A percentile compares a stretch with the other conserved stretches of the same genome.
These are phyloP conservation scores for Conchocele bisecta DNA, from an alignment of 2,888 invertebrate species.

Conservation along the genomic window DNA sequence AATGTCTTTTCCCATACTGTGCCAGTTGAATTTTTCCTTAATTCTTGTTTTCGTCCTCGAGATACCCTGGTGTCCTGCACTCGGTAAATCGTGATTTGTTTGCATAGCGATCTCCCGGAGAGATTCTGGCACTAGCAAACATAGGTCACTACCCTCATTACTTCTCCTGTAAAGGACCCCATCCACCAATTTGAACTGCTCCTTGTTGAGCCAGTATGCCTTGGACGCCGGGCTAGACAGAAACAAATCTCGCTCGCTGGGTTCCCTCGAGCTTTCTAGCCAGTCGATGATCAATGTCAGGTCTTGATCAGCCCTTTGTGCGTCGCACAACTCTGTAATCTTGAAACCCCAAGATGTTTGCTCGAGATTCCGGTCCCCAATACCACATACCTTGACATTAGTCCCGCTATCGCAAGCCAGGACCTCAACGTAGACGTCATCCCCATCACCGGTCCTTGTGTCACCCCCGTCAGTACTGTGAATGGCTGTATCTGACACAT, in stretches of 20 bases:
- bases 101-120: background rate
- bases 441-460: no score
- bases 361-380: no score
- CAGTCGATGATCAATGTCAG: background rate
- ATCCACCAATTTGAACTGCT: constrained; percentile 2
- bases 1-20: background rate
- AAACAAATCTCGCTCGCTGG: background rate
- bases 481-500: no score
- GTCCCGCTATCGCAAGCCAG: no score
- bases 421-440: no score
- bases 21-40: constrained; percentile 6
- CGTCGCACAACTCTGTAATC: background rate
- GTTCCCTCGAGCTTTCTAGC: background rate
- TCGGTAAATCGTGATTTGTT: background rate
- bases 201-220: background rate
- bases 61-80: constrained; percentile 2
- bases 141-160: background rate
- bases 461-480: no score
- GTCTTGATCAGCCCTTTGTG: background rate
- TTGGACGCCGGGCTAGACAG: background rate
- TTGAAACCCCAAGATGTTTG: no score
- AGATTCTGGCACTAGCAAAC: background rate
- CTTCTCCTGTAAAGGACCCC: constrained; percentile 1
- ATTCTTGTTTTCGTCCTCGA: background rate
- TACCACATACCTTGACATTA: no score